Base-by-base conservation (phyloP, 2,888 invertebrate genomes). In the Carpatolechia fugitivella region DNA sequence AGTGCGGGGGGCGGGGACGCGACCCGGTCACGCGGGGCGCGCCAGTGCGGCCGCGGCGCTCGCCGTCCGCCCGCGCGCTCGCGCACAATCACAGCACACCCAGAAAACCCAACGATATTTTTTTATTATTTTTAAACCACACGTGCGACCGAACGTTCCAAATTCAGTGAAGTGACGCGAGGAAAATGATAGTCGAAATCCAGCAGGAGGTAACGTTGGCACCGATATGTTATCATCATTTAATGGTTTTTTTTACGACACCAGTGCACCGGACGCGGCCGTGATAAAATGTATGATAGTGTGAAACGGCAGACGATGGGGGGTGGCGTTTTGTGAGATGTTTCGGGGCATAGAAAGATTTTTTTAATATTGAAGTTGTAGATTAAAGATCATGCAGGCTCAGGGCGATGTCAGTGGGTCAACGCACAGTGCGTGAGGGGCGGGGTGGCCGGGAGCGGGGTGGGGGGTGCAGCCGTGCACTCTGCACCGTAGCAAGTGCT, bases 371-470 rank as follows among this genome's bases (percentile, higher is more conserved):
- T 50, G 50, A 33, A 20, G 71, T 78, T 82, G 69, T 78, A 78
- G 82, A 82, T 85, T 82, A 87, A 85, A 87, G 85, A 87, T 87
- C 91, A 90, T 85, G 80, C 83, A 84, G 83, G 31, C 40, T n/a
- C n/a, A 77, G 76, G 71, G 68, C 75, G 78, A 76, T 86, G 86
- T 87, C 86, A 89, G 85, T 89, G 84, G 89, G 88, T 89, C 89
- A 84, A 83, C 84, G 87, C 86, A 87, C 85, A 82, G 86, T 85
- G 89, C 89, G 89, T 85, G 80, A 71, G 74, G 60, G 61, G 59
- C 58, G 59, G 53, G 55, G 59, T 59, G 63, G 65, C 63, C 65
- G 66, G 56, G 24, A 7, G 48, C 60, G 55, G 56, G 18, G 53
- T 48, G 57, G 60, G 57, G 67, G 78, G 78, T 85, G 86, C 87